Evolutionary conservation across 2,797 vertebrate species (phyloP).

Genomic region (Lerista edwardsae): DNA sequence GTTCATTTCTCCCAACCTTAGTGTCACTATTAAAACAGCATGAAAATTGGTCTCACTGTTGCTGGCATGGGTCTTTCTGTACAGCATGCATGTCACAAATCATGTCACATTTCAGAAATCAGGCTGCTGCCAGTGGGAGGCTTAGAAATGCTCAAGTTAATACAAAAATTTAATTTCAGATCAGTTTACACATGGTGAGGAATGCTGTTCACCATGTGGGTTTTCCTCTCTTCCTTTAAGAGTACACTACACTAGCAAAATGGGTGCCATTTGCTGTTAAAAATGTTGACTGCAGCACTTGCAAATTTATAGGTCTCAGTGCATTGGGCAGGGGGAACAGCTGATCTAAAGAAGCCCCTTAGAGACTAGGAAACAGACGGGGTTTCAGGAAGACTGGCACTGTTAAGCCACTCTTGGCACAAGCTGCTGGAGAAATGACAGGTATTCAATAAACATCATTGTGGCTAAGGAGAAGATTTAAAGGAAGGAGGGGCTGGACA

Average conservation of each 20-base stretch:
- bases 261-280: slow-evolving; percentile 71
- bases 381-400: slow-evolving; percentile 67
- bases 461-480: slow-evolving; percentile 65
- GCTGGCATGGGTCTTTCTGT: slow-evolving; percentile 71
- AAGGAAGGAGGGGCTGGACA: slow-evolving; percentile 58
- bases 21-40: slow-evolving; percentile 66
- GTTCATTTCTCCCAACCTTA: slow-evolving; percentile 62
- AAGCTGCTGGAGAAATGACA: slow-evolving; percentile 70
- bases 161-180: slow-evolving; percentile 77
- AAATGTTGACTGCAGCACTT: slow-evolving; percentile 63
- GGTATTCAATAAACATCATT: slow-evolving; percentile 71
- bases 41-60: slow-evolving; percentile 70
- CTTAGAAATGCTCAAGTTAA: slow-evolving; percentile 75
- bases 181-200: slow-evolving; percentile 71
- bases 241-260: slow-evolving; percentile 71
- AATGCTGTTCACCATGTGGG: slow-evolving; percentile 67
- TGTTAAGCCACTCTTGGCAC: slow-evolving; percentile 65
- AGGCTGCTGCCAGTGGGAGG: slow-evolving; percentile 73
- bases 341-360: slow-evolving; percentile 61
- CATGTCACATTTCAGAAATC: slow-evolving; percentile 75
- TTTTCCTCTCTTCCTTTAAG: slow-evolving; percentile 39
- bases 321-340: slow-evolving; percentile 67
- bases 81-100: slow-evolving; percentile 75
- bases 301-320: slow-evolving; percentile 66
- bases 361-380: slow-evolving; percentile 72